Evolutionary conservation across 2,888 invertebrate species (phyloP).

Genomic region (Ceratothoa steindachneri): DNA sequence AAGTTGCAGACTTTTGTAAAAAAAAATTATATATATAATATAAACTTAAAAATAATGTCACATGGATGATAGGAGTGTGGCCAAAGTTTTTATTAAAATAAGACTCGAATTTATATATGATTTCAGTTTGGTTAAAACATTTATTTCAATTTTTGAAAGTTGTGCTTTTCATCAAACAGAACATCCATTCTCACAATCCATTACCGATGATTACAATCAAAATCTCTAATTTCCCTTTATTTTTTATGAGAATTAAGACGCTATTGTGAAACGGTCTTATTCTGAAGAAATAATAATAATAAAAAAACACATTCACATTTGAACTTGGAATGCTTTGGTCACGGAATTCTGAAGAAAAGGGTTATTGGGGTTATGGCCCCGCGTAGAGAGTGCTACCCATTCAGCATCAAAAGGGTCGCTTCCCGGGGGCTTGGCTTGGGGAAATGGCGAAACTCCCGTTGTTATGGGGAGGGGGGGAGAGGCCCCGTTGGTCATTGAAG

Average conservation of each 20-base stretch:
- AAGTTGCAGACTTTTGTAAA: no score
- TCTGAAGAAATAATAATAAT: neutral
- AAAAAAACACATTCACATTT: conserved; percentile 55
- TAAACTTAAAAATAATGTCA: neutral
- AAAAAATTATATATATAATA: neutral
- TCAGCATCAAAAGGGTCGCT: conserved; percentile 77
- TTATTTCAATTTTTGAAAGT: no score
- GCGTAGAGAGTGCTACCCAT: conserved; percentile 67
- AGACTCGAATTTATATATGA: no score
- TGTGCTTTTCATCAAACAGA: no score
- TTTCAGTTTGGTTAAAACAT: no score
- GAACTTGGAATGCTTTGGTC: conserved; percentile 62
- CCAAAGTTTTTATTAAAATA: no score
- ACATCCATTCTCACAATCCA: no score
- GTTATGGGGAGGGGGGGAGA: conserved; percentile 9
- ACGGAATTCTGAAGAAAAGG: conserved; percentile 59
- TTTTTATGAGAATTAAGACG: neutral
- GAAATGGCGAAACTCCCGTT: neutral
- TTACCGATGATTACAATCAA: neutral
- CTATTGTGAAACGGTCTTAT: neutral
- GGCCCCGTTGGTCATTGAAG: conserved; percentile 16
- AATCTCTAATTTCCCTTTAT: neutral
- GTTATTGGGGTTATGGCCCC: conserved; percentile 59
- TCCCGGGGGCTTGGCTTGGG: neutral
- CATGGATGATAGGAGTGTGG: no score